Evolutionary conservation across 2,888 invertebrate genomes (phyloP), one percentile per base, ranked within the genome.

Genomic region (Lasiommata megera): DNA sequence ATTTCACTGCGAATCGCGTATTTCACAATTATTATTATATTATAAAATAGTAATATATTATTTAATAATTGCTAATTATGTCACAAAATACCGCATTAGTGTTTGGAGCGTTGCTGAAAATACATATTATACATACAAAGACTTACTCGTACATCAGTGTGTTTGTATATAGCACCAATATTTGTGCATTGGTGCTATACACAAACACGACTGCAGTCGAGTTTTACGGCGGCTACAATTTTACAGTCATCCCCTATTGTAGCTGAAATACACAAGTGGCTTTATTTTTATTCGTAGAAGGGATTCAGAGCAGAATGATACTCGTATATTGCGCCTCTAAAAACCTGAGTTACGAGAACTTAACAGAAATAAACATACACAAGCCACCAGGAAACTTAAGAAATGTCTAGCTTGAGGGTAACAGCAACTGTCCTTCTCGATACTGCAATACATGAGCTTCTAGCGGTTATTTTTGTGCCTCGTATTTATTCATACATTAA

Each of bases 61-160:
- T n/a, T n/a, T n/a, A n/a, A 73, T 63, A 56, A 70, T 66, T 64
- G 58, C 59, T 69, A 79, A 76, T 80, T 79, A 76, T 73, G 80
- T 84, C 81, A 83, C 76, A 76, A 79, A 80, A 81, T 80, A 76
- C 71, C 71, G 72, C n/a, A n/a, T n/a, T n/a, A n/a, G n/a, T n/a
- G n/a, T n/a, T n/a, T n/a, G n/a, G n/a, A n/a, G n/a, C n/a, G n/a
- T n/a, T n/a, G n/a, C n/a, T n/a, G n/a, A n/a, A n/a, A n/a, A n/a
- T n/a, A n/a, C n/a, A n/a, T n/a, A n/a, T n/a, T n/a, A n/a, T n/a
- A n/a, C n/a, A n/a, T n/a, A n/a, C n/a, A n/a, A n/a, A n/a, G n/a
- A n/a, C n/a, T n/a, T n/a, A n/a, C n/a, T n/a, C n/a, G n/a, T n/a
- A n/a, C n/a, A n/a, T n/a, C n/a, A n/a, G n/a, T n/a, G n/a, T n/a